These are phyloP conservation scores for Baronia brevicornis DNA, from an alignment of 2,888 invertebrate species.

Conservation along the genomic window DNA sequence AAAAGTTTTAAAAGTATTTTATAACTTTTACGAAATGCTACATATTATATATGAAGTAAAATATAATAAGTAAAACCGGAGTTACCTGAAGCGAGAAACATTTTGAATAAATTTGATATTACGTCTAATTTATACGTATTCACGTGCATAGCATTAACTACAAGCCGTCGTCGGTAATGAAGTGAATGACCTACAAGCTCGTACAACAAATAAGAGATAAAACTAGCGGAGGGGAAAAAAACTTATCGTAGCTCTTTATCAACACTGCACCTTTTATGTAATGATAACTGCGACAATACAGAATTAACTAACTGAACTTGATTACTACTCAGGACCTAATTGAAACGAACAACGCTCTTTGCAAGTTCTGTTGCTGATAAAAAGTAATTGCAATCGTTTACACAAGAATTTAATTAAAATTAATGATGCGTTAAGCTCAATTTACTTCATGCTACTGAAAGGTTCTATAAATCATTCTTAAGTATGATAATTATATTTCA, in stretches of 20 bases:
- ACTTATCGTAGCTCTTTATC: slow-evolving; percentile 28
- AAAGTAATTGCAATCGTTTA: slow-evolving; percentile 2
- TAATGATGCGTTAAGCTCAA: too few relatives aligned
- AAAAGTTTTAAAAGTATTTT: too few relatives aligned
- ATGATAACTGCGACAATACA: slow-evolving; percentile 19
- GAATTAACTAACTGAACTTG: slow-evolving; percentile 12
- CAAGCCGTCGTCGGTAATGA: slow-evolving; percentile 17
- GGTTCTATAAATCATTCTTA: too few relatives aligned
- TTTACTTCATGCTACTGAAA: too few relatives aligned
- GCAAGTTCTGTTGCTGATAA: slow-evolving; percentile 5
- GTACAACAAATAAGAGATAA: slow-evolving; percentile 36
- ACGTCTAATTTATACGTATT: slow-evolving; percentile 1
- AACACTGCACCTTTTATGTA: slow-evolving; percentile 32
- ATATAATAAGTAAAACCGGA: too few relatives aligned
- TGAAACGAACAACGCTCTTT: slow-evolving; percentile 13
- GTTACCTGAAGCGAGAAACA: too few relatives aligned
- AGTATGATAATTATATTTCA: too few relatives aligned
- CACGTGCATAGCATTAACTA: neutral
- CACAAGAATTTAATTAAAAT: too few relatives aligned
- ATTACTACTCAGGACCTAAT: slow-evolving; percentile 12
- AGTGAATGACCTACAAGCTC: slow-evolving; percentile 31
- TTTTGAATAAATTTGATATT: slow-evolving; percentile 1
- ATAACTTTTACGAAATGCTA: too few relatives aligned
- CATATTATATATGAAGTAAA: too few relatives aligned
- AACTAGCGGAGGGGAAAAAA: slow-evolving; percentile 24